Conservation (phyloP, 53 echinoderm and acorn worm species). For the Arbacia lixula region DNA sequence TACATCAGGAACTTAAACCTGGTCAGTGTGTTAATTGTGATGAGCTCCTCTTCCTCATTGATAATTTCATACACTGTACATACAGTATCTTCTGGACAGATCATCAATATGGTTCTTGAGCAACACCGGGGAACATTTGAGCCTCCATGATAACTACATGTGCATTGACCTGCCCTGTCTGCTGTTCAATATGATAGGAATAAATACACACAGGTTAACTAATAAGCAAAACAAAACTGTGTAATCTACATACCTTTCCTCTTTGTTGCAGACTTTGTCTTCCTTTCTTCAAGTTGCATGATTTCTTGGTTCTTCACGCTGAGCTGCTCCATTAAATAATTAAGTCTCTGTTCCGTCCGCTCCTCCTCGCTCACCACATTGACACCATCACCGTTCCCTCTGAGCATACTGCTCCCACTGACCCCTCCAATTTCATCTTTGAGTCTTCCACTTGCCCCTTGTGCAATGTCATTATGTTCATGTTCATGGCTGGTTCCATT, state of each 20-base stretch:
- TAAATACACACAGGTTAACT: too few species aligned
- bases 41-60: too few species aligned
- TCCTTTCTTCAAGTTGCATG: constrained; percentile 62
- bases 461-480: neutral
- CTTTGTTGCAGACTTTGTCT: constrained; percentile 13
- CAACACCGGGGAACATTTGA: too few species aligned
- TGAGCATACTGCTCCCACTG: neutral
- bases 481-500: constrained; percentile 26
- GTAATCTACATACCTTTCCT: constrained; percentile 14
- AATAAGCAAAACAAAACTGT: too few species aligned
- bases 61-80: too few species aligned
- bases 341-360: constrained; percentile 34
- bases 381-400: constrained; percentile 47
- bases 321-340: constrained; percentile 38
- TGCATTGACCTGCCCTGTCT: too few species aligned
- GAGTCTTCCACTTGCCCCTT: constrained; percentile 28
- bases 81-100: too few species aligned
- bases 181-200: too few species aligned
- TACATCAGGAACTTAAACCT: too few species aligned
- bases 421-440: constrained; percentile 15
- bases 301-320: constrained; percentile 57
- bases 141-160: too few species aligned
- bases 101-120: too few species aligned
- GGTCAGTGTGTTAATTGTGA: too few species aligned
- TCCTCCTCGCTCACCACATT: constrained; percentile 32